A percentile compares a stretch with the other conserved stretches of the same genome.
phyloP scores from a whole-genome alignment of 2,797 vertebrate species.

The Diceros bicornis region DNA sequence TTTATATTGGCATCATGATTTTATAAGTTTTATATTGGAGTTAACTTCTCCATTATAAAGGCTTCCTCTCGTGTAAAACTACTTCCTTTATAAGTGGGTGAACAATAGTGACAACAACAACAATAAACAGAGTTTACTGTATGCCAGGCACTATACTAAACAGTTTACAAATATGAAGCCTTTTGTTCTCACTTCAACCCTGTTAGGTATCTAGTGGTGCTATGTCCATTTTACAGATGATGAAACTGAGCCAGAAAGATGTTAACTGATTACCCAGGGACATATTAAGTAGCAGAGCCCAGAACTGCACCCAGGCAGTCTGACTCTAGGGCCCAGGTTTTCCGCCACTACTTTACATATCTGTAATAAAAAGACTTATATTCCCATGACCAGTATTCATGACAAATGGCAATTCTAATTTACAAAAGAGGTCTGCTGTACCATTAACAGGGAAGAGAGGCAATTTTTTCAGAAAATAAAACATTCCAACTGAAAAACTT shows the following conservation, averaged over 20 bases:
- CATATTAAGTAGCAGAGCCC: not conserved
- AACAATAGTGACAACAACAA: not conserved
- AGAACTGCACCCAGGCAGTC: not conserved
- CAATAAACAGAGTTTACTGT: not conserved
- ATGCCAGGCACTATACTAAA: not conserved
- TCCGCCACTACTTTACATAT: not conserved
- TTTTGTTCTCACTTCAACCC: not conserved
- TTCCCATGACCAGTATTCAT: not conserved
- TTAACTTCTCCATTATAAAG: constrained; percentile 15
- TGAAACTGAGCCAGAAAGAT: not conserved
- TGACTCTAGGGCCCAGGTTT: not conserved
- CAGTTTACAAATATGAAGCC: not conserved
- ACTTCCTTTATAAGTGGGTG: not conserved
- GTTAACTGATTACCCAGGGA: not conserved
- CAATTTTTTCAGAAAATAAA: constrained; percentile 63
- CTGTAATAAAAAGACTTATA: constrained; percentile 19
- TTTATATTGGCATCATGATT: not conserved
- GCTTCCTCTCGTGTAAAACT: not conserved
- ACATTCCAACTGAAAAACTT: constrained; percentile 71
- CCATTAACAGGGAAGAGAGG: constrained; percentile 25
- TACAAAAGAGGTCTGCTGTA: constrained; percentile 63
- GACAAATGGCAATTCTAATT: constrained; percentile 61
- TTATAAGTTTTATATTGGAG: not conserved
- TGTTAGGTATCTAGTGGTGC: not conserved
- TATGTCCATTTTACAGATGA: constrained; percentile 8